Base-by-base conservation (phyloP, 2,797 vertebrate genomes). In the Vespertilio murinus region DNA sequence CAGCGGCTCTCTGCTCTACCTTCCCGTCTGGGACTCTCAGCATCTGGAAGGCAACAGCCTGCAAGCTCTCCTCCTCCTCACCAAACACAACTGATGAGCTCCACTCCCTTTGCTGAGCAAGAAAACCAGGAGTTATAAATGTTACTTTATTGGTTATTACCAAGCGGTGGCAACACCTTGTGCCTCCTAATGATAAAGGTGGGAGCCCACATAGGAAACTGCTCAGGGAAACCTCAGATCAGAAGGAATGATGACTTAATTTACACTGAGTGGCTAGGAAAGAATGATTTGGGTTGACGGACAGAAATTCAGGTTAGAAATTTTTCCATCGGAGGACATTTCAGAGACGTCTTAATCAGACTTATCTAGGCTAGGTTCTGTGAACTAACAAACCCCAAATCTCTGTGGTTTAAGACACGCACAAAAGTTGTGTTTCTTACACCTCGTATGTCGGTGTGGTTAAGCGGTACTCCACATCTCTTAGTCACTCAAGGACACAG, bases 71-170 rank as follows among this genome's bases (percentile, higher is more conserved):
- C 22, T n/a, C n/a, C 22, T 54, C 30, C 23, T 90, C 61, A 52
- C 56, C 52, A 77, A 42, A 42, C 33, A 71, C 30, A 47, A 79
- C 75, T 17, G 59, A 78, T 64, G 13, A 93, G 22, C 42, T 35
- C 7, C 6, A 77, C 10, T 85, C 7, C 18, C 23, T 88, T 70
- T 4, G 81, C 80, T 88, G 80, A 87, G 70, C 8, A 91, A 83
- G 73, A 91, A 92, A 79, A 74, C 7, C 20, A 8, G 28, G 61
- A 35, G 82, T 90, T 59, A 64, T 87, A 87, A 78, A 75, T 91
- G 69, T 91, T 52, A 67, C 70, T 85, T 92, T 52, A 84, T 80
- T 78, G 93, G 94, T 95, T 91, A 90, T 71, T 92, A 90, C 30
- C 6, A 88, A 82, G 69, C 33, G 45, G 13, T 87, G n/a, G 42